Base-by-base conservation (phyloP, 2,888 invertebrate species). In the Hecatera dysodea region DNA sequence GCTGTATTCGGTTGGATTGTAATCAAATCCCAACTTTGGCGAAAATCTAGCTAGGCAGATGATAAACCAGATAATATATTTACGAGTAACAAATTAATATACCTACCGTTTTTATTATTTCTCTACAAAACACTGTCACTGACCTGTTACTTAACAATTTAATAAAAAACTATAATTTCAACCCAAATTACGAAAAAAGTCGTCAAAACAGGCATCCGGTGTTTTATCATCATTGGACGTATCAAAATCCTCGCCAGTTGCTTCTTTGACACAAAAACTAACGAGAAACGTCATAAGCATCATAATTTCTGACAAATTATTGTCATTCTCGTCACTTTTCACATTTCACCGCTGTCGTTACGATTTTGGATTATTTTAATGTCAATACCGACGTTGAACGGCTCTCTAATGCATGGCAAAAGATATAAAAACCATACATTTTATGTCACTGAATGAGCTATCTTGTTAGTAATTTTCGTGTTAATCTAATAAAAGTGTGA, bases 231-330 rank as follows among this genome's bases (percentile, higher is more conserved):
- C 63, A 81, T 67, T 67, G 71, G 57, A 61, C 52, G 29, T 59
- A 75, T 81, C 62, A 73, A 79, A 76, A 81, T 67, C 24, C 52
- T 7, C 75, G 59, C 75, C 77, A 71, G 75, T 69, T 29, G 70
- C 74, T 71, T 60, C 72, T 75, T 85, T 84, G 80, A 75, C 85
- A 76, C 74, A 52, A 53, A 77, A 70, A 55, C 72, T 73, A 74
- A 71, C 72, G 61, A 59, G 33, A 3, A 17, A 65, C 36, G 69
- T 74, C 72, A 75, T 65, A 70, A 64, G 59, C 68, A 68, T 80
- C 79, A 80, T 84, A 77, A 75, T 74, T 50, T 57, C 60, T 74
- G 82, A 80, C 63, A 80, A 74, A 78, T 86, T 80, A 84, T 84
- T 72, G 68, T 75, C 64, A 75, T 71, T 59, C 52, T n/a, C 73